Evolutionary conservation across 2,888 invertebrate species (phyloP).

Genomic region (Gasteruption jaculator): DNA sequence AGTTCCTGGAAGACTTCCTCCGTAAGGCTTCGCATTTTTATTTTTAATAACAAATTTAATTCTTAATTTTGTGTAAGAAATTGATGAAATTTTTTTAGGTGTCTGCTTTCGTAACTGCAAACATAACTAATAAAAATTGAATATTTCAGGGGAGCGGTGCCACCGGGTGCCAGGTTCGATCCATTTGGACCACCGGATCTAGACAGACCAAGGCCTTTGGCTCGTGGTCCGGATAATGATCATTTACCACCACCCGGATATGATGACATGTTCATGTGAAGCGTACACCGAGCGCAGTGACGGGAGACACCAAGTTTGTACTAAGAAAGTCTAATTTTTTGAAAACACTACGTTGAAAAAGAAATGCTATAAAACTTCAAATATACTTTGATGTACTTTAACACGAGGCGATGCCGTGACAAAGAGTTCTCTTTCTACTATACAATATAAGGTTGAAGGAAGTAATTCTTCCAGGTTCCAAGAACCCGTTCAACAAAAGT

Average conservation of each 20-base stretch:
- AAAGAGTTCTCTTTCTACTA: too few relatives aligned
- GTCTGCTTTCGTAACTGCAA: neutral
- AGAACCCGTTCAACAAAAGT: too few relatives aligned
- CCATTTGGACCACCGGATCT: slow-evolving; percentile 69
- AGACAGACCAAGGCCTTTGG: slow-evolving; percentile 37
- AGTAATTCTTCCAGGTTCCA: too few relatives aligned
- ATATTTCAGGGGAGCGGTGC: slow-evolving; percentile 59
- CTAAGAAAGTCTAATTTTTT: too few relatives aligned
- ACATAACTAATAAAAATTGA: neutral
- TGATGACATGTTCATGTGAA: slow-evolving; percentile 73
- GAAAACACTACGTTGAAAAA: slow-evolving; percentile 1
- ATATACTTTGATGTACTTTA: too few relatives aligned
- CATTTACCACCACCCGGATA: slow-evolving; percentile 74
- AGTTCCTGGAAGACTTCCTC: slow-evolving; percentile 59
- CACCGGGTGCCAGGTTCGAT: slow-evolving; percentile 81
- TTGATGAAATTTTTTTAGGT: too few relatives aligned
- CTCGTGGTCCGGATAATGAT: slow-evolving; percentile 61
- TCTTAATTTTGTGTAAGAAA: slow-evolving; percentile 1
- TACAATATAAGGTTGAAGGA: too few relatives aligned
- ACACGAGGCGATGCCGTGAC: too few relatives aligned
- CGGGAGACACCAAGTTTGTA: too few relatives aligned
- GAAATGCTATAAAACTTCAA: slow-evolving; percentile 4
- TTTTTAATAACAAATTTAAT: slow-evolving; percentile 1
- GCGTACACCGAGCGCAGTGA: neutral
- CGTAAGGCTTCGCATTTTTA: slow-evolving; percentile 48